Percentiles rank a stretch among this genome's conserved stretches.
These are phyloP conservation scores for Macrochelys suwanniensis DNA, from an alignment of 2,797 vertebrate genomes.

Conservation along the genomic window DNA sequence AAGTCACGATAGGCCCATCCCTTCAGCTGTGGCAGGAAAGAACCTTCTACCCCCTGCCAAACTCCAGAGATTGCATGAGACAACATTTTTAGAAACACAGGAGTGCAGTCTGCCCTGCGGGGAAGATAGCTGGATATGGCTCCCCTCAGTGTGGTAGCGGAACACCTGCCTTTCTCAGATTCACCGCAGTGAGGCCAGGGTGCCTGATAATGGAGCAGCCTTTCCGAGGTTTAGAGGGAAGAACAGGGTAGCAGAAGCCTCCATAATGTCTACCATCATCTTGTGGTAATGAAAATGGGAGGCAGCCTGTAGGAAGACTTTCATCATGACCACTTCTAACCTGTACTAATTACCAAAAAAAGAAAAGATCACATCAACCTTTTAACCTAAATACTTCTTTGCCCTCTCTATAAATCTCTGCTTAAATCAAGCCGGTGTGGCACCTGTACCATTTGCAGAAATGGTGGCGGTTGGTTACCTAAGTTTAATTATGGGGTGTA, in stretches of 20 bases:
- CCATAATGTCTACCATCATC: not conserved
- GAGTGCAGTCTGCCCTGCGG: not conserved
- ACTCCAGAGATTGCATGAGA: not conserved
- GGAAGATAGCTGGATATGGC: not conserved
- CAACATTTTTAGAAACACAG: not conserved
- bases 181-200: not conserved
- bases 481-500: not conserved
- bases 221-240: not conserved
- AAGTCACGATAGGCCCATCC: not conserved
- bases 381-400: not conserved
- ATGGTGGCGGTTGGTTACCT: not conserved
- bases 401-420: not conserved
- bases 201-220: not conserved
- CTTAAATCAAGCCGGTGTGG: no score
- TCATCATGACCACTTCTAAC: not conserved
- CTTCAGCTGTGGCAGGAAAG: not conserved
- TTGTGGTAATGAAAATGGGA: not conserved
- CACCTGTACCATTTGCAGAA: not conserved
- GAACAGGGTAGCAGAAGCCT: not conserved
- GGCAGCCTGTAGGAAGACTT: not conserved
- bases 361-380: not conserved
- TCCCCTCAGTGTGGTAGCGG: not conserved
- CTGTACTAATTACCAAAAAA: not conserved
- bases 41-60: rapidly evolving
- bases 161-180: not conserved